Evolutionary conservation across 1,140 invertebrate genomes (phyloP), one percentile per base, ranked within the genome.

Genomic region (Sycobia sp.): DNA sequence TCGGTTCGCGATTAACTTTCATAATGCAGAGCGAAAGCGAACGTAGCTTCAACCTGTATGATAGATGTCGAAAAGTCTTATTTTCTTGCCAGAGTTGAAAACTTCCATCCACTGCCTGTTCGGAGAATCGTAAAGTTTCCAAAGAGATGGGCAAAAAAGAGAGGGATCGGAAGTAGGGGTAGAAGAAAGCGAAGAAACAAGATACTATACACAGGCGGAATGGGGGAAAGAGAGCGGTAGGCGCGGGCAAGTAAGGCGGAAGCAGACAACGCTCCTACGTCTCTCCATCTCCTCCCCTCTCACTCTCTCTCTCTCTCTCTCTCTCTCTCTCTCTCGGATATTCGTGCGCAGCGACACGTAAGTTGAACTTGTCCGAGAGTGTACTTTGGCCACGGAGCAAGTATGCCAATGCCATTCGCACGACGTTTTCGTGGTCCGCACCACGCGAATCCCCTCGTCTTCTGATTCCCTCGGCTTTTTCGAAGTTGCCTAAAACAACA

Each of bases 321-420:
- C n/a, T n/a, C n/a, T n/a, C n/a, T n/a, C n/a, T n/a, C n/a, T n/a
- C n/a, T n/a, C n/a, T n/a, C n/a, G n/a, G n/a, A 14, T 14, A 58
- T 58, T 58, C 29, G 41, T 34, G 55, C 13, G 55, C 55, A 47
- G 55, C 41, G 43, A 38, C 29, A 47, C 55, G 55, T 47, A 47
- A 58, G 27, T 58, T 36, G 55, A 58, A 58, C 55, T 58, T 56
- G 54, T 56, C 55, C 29, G 5, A 4, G 43, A 58, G 55, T 46
- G 55, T 58, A 58, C 32, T 58, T 58, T 58, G 55, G 44, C 29
- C 25, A 41, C 43, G 58, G 50, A 56, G 22, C 41, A 49, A 49
- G 36, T 58, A 58, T 58, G 55, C 29, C 55, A 58, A 47, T 58
- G 55, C 41, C 55, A 58, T 58, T 58, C 29, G 49, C 22, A 25